A percentile compares a stretch with the other conserved stretches of the same genome.
Conservation (phyloP, 2,888 invertebrate species). For the Rosalia funebris region DNA sequence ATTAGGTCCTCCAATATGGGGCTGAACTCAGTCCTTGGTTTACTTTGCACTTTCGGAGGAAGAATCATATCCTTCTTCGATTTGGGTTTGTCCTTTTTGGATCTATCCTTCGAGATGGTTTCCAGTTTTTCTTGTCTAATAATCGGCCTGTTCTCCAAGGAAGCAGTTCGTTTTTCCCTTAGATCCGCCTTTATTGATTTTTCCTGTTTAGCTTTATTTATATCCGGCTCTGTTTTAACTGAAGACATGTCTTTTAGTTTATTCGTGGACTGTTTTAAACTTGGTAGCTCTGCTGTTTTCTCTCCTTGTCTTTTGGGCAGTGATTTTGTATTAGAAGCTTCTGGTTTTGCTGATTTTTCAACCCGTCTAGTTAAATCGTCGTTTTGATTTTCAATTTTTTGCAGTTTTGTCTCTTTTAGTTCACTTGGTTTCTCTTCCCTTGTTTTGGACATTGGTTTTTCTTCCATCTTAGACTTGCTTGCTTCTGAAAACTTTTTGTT, state of each 20-base stretch:
- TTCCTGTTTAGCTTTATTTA: background rate
- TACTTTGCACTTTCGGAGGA: conserved; percentile 28
- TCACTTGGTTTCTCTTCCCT: background rate
- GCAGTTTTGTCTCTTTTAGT: background rate
- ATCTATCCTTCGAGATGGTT: conserved; percentile 10
- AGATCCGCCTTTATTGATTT: background rate
- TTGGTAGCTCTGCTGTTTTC: background rate
- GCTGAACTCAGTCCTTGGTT: background rate
- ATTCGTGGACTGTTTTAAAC: too few species aligned
- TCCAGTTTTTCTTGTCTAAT: conserved; percentile 5
- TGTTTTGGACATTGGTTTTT: background rate
- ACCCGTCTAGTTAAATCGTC: too few species aligned
- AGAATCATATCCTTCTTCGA: conserved; percentile 36
- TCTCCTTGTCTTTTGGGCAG: background rate
- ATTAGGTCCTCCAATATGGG: background rate
- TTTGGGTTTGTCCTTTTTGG: conserved; percentile 36
- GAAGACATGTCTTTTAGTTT: background rate
- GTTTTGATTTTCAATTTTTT: too few species aligned
- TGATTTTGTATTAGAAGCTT: background rate
- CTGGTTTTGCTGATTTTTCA: too few species aligned
- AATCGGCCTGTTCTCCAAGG: background rate
- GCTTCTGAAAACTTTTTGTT: too few species aligned
- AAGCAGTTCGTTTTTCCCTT: background rate
- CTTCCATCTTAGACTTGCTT: background rate
- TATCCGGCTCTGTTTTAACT: background rate